Conservation (phyloP, 2,797 vertebrate species). For the Arremon aurantiirostris region DNA sequence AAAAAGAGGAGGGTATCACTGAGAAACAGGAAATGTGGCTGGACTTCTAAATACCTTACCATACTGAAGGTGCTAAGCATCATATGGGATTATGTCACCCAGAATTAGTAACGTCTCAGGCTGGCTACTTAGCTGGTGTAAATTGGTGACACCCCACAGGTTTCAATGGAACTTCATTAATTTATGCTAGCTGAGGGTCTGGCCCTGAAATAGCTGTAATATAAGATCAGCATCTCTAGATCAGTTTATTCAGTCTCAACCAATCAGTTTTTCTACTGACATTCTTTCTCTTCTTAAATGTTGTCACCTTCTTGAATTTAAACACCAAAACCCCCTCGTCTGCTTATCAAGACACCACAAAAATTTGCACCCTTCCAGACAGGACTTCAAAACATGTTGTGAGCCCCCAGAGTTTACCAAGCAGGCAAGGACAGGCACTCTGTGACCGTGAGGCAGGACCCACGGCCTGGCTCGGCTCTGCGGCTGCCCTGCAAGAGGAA, state of each 20-base stretch:
- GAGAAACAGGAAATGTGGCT: neutral
- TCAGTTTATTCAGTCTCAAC: slow-evolving; percentile 1
- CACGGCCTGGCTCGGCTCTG: rapidly evolving
- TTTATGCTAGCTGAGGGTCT: neutral
- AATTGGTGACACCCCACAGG: neutral
- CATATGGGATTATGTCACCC: neutral
- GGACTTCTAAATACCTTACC: neutral
- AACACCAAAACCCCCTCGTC: neutral
- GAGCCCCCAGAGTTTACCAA: neutral
- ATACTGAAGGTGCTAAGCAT: neutral
- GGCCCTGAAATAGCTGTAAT: slow-evolving; percentile 1
- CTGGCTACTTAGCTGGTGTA: slow-evolving; percentile 4
- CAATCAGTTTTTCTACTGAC: neutral
- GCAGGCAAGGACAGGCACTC: neutral
- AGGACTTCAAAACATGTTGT: slow-evolving; percentile 12
- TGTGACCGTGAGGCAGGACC: rapidly evolving
- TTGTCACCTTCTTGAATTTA: slow-evolving; percentile 42
- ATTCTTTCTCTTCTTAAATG: neutral
- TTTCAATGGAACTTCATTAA: slow-evolving; percentile 25
- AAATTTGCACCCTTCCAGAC: slow-evolving; percentile 44
- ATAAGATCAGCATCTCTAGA: neutral
- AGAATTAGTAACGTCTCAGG: neutral
- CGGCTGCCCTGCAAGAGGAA: neutral
- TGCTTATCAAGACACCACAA: slow-evolving; percentile 32
- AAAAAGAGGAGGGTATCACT: neutral